Base-by-base conservation (phyloP, 1,140 invertebrate genomes). In the Aphaenogaster floridana region DNA sequence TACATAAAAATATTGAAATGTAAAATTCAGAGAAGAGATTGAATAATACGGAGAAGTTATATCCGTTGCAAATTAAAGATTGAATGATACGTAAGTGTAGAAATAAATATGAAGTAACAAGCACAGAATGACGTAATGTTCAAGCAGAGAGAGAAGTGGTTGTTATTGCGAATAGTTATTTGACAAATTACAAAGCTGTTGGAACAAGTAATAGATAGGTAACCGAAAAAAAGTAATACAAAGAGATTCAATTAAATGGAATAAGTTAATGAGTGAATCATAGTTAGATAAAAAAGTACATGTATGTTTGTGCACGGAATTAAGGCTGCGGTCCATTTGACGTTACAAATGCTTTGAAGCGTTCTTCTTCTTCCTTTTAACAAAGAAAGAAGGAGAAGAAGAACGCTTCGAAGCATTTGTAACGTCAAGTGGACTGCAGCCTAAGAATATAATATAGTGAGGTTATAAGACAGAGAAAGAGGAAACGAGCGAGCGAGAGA, bases 111-210 rank as follows among this genome's bases (percentile, higher is more conserved):
- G 34, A 7, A 36, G 34, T 66, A 39, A 66, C 36, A 42, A 2
- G 17, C 8, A 17, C 8, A 17, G 63, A 39, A n/a, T 72, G 69
- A 72, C 15, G 69, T 72, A 72, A 50, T 72, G 39, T 28, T 15
- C 8, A n/a, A 21, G 11, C 1, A 69, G 13, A 45, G 66, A 36
- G 5, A 54, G 50, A 28, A 54, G n/a, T 45, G 1, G 1, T 28
- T 71, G 21, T 48, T 48, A 34, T 71, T 71, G 7, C 5, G 21
- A 48, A 21, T 1, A 48, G 21, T 48, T 9, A 48, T 48, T 5
- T 28, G 17, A 42, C 7, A 21, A 9, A 28, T 28, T 48, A 3
- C 21, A 71, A 48, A 48, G 28, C 5, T 48, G 13, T 48, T 69
- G 7, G 5, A 28, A 48, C 15, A 13, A n/a, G n/a, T 45, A 21